Base-by-base conservation (phyloP, 2,113 vertebrate genomes). In the Gadus chalcogrammus region DNA sequence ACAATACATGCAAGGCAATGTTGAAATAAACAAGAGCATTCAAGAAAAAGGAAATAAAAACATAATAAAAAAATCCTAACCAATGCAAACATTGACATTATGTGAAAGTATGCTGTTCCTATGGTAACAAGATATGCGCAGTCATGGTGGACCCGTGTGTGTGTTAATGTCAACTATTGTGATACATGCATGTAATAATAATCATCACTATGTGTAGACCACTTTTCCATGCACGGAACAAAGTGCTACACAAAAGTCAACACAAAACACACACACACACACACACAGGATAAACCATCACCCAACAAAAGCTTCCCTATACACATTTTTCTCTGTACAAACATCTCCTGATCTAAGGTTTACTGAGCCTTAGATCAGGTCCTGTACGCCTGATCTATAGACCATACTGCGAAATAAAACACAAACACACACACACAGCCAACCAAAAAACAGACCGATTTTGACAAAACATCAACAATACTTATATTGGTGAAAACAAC, bases 41-140 rank as follows among this genome's bases (percentile, higher is more conserved):
- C 28, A 28, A 24, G 27, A 22, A 24, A 63, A 22, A 1, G 16
- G 52, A 3, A 64, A 24, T 55, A 31, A 22, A 11, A 28, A 35
- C 8, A 17, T 48, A 53, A 53, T 63, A 67, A 17, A n/a, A 9
- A 42, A 9, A 17, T 24, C 16, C 8, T 18, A 11, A 28, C 42
- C 8, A n/a, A 56, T 38, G 42, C 64, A 67, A 17, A n/a, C 12
- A 17, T 24, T 15, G 5, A 65, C 65, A 5, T 5, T 64, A 38
- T 22, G 13, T 63, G 71, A 70, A 76, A 77, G 61, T 73, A 68
- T 68, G 38, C 79, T 82, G 88, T 90, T 89, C 83, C 87, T 81
- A 88, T 87, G 80, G 88, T 80, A 88, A 90, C 87, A 68, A 73
- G 70, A 71, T 48, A 9, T 48, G 42, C 42, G 12, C 42, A 2